Conservation (phyloP, 2,888 invertebrate genomes). For the Cataglyphis livida region DNA sequence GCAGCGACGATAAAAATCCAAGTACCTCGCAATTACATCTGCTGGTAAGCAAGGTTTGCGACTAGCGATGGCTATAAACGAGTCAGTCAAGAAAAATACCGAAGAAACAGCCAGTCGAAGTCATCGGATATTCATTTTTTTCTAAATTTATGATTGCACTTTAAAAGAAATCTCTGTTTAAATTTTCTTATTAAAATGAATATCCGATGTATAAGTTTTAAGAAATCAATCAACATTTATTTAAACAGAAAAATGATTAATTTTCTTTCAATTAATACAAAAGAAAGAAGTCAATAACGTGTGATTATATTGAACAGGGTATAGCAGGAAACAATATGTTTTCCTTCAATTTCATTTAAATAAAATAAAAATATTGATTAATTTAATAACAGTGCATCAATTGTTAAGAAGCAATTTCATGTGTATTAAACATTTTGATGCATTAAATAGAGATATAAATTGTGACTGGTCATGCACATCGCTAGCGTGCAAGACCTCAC, state of each 20-base stretch:
- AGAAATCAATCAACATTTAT: background rate
- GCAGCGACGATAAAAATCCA: conserved; percentile 82
- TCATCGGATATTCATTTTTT: background rate
- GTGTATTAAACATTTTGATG: background rate
- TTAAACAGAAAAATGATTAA: background rate
- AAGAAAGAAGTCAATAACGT: background rate
- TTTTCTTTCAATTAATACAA: background rate
- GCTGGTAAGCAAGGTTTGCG: conserved; percentile 73
- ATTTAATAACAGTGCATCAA: background rate
- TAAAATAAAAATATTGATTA: background rate
- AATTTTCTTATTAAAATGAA: background rate
- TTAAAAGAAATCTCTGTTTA: background rate
- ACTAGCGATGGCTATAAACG: conserved; percentile 73
- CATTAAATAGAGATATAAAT: background rate
- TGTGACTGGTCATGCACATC: conserved; percentile 35
- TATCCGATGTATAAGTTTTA: background rate
- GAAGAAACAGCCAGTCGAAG: background rate
- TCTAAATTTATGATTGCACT: background rate
- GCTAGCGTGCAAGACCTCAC: conserved; percentile 54
- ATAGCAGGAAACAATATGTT: background rate
- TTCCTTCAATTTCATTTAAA: background rate
- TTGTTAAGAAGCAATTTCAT: background rate
- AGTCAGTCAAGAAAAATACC: background rate
- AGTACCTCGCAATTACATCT: conserved; percentile 83
- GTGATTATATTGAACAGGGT: background rate